Conservation (phyloP, 2,888 invertebrate genomes). For the Lochmaea capreae region DNA sequence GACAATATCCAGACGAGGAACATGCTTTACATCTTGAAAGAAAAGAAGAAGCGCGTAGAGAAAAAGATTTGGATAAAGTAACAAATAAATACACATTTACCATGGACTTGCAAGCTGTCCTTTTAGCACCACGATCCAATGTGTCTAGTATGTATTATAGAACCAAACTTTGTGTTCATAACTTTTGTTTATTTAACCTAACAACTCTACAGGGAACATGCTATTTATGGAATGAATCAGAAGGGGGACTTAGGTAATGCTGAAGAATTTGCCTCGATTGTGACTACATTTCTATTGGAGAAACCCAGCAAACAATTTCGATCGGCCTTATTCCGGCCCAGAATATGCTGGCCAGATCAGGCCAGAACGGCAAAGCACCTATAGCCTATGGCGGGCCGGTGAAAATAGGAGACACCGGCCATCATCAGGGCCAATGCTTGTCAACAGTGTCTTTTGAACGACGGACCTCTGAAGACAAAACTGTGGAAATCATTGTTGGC, state of each 20-base stretch:
- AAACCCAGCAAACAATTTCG: too few species aligned
- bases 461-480: too few species aligned
- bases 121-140: constrained; percentile 22
- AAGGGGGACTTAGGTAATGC: constrained; percentile 24
- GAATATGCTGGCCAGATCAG: too few species aligned
- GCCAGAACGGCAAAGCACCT: too few species aligned
- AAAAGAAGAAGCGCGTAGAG: constrained; percentile 35
- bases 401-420: too few species aligned
- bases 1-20: constrained; percentile 23
- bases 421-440: too few species aligned
- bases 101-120: constrained; percentile 39
- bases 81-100: constrained; percentile 34
- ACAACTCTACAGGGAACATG: constrained; percentile 25
- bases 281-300: constrained; percentile 16
- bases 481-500: too few species aligned
- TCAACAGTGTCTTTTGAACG: too few species aligned
- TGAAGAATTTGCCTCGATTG: constrained; percentile 25
- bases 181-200: constrained; percentile 21
- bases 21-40: constrained; percentile 30
- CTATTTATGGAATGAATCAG: constrained; percentile 29
- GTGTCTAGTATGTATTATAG: constrained; percentile 8
- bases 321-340: too few species aligned
- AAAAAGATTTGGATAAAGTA: constrained; percentile 36
- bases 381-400: too few species aligned
- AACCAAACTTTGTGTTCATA: constrained; percentile 22